Percentiles rank a stretch among this genome's conserved stretches.
Evolutionary conservation across 2,888 invertebrate genomes (phyloP).

Genomic region (Palloptera scutellata): DNA sequence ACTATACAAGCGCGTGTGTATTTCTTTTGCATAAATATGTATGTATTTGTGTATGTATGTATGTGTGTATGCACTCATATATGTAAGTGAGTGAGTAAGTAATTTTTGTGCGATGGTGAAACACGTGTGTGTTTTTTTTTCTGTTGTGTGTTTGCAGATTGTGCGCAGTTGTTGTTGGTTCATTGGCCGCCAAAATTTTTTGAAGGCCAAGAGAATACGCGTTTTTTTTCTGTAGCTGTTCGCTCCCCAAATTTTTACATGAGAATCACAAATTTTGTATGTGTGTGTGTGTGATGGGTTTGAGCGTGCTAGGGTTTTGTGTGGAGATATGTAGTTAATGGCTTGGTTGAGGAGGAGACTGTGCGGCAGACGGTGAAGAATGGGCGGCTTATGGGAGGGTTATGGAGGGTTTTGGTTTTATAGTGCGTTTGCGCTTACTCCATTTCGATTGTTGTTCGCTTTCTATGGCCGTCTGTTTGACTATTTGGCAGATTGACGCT

Average conservation of each 20-base stretch:
- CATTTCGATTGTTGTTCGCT: not conserved
- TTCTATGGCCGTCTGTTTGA: not conserved
- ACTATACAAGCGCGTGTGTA: not conserved
- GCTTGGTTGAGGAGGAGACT: too few species aligned
- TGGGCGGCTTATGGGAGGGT: too few species aligned
- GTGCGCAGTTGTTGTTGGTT: constrained; percentile 57
- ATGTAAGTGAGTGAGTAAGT: constrained; percentile 11
- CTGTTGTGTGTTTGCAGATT: constrained; percentile 1
- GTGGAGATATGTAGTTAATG: too few species aligned
- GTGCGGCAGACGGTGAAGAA: too few species aligned
- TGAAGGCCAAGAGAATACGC: constrained; percentile 60
- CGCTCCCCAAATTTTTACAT: not conserved
- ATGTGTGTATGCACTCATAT: constrained; percentile 15
- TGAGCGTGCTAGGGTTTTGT: too few species aligned
- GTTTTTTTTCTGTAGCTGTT: constrained; percentile 39
- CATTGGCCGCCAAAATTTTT: constrained; percentile 61
- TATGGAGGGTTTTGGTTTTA: too few species aligned
- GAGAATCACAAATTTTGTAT: not conserved
- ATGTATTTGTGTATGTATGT: constrained; percentile 24
- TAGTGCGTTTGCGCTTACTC: not conserved
- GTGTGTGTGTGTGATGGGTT: not conserved
- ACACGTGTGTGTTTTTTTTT: constrained; percentile 8
- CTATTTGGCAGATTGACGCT: not conserved
- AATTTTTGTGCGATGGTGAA: constrained; percentile 9
- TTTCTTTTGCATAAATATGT: constrained; percentile 15